Evolutionary conservation across 2,888 invertebrate genomes (phyloP).

Genomic region (Leucoma salicis): DNA sequence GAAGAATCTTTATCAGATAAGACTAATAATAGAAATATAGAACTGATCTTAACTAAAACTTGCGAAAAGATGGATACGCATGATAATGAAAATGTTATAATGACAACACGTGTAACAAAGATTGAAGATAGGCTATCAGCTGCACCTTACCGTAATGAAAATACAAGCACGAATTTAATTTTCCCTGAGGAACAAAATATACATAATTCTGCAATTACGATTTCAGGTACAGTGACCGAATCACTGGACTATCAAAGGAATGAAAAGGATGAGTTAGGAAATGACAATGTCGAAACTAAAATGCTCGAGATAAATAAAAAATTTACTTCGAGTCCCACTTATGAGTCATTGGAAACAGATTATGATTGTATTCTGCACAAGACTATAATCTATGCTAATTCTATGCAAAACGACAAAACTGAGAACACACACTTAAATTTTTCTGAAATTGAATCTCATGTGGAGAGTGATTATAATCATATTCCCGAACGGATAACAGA

Average conservation of each 20-base stretch:
- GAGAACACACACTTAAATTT: background rate
- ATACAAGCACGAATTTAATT: background rate
- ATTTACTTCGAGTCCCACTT: background rate
- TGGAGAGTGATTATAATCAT: background rate
- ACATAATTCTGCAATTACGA: background rate
- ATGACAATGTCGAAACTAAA: background rate
- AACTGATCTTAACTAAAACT: too few species aligned
- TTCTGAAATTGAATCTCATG: background rate
- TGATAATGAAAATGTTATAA: background rate
- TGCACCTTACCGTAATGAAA: background rate
- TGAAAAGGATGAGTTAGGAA: background rate
- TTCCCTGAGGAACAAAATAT: background rate
- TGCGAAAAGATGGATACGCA: background rate
- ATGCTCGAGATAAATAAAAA: background rate
- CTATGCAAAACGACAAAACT: background rate
- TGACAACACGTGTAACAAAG: too few species aligned
- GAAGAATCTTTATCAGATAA: too few species aligned
- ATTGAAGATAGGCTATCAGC: background rate
- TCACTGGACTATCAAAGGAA: background rate
- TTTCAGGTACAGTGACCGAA: background rate
- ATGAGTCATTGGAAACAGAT: too few species aligned
- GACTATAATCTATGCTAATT: background rate
- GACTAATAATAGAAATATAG: background rate
- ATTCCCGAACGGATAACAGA: background rate
- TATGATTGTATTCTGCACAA: background rate